Percentiles rank a stretch among this genome's conserved stretches.
Conservation (phyloP, 2,113 vertebrate genomes). For the Cygnus atratus region DNA sequence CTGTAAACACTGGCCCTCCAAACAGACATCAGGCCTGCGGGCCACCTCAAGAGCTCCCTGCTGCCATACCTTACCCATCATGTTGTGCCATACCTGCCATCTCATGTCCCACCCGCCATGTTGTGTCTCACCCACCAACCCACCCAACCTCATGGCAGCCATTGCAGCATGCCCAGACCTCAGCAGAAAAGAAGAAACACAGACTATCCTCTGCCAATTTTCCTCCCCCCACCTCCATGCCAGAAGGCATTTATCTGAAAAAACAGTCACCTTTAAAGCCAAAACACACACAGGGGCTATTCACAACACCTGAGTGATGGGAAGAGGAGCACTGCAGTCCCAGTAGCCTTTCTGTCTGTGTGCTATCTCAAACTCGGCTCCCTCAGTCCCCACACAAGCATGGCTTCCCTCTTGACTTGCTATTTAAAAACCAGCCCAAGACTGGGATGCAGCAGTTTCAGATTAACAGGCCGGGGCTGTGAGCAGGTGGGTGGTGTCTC, state of each 20-base stretch:
- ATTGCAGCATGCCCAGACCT: not conserved
- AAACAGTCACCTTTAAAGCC: constrained; percentile 14
- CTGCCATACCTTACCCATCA: constrained; percentile 62
- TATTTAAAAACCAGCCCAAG: constrained; percentile 50
- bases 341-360: not conserved
- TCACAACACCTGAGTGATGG: not conserved
- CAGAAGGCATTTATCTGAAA: not conserved
- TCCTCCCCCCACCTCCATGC: not conserved
- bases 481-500: not conserved
- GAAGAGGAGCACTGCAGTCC: not conserved
- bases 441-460: not conserved
- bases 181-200: not conserved
- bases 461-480: constrained; percentile 5
- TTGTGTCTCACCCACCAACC: not conserved
- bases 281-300: not conserved
- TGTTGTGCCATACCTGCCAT: constrained; percentile 56
- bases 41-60: constrained; percentile 23
- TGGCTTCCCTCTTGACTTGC: constrained; percentile 41
- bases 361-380: constrained; percentile 38
- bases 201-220: not conserved
- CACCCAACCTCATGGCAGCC: not conserved
- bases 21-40: constrained; percentile 27
- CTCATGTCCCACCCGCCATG: not conserved
- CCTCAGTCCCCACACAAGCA: not conserved
- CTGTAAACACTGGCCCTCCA: constrained; percentile 21